Evolutionary conservation across 2,797 vertebrate genomes (phyloP).

Genomic region (Pagetopsis macropterus): DNA sequence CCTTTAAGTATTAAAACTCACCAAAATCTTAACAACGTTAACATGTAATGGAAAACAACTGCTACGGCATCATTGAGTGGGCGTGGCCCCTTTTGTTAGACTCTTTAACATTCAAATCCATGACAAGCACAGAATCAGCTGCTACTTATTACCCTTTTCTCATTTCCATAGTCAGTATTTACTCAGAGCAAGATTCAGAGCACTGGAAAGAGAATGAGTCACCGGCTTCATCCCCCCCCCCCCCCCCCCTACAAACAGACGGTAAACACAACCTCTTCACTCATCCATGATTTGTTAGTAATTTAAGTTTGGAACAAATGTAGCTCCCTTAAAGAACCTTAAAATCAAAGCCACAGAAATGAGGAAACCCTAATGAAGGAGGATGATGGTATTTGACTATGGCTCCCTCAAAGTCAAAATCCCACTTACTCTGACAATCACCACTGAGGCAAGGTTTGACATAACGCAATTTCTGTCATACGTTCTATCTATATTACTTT

Average conservation of each 20-base stretch:
- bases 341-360: neutral
- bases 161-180: slow-evolving; percentile 10
- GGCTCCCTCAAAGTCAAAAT: neutral
- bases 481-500: slow-evolving; percentile 30
- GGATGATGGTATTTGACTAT: neutral
- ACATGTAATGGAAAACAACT: neutral
- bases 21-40: neutral
- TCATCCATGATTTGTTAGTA: slow-evolving; percentile 7
- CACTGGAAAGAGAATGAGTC: neutral
- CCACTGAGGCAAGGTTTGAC: slow-evolving; percentile 7
- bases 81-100: neutral
- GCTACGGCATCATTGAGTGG: neutral
- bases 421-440: neutral
- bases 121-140: neutral
- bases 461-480: slow-evolving; percentile 15
- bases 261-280: slow-evolving; percentile 4
- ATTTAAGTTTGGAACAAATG: slow-evolving; percentile 30
- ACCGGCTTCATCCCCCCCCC: neutral
- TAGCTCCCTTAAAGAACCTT: neutral
- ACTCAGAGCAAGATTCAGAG: slow-evolving; percentile 3
- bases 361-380: neutral
- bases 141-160: neutral
- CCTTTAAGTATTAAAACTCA: neutral
- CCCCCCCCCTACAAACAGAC: neutral
- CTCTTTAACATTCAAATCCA: neutral